These are phyloP conservation scores for Hemitrygon akajei DNA, from an alignment of 2,797 vertebrate species.

Conservation along the genomic window DNA sequence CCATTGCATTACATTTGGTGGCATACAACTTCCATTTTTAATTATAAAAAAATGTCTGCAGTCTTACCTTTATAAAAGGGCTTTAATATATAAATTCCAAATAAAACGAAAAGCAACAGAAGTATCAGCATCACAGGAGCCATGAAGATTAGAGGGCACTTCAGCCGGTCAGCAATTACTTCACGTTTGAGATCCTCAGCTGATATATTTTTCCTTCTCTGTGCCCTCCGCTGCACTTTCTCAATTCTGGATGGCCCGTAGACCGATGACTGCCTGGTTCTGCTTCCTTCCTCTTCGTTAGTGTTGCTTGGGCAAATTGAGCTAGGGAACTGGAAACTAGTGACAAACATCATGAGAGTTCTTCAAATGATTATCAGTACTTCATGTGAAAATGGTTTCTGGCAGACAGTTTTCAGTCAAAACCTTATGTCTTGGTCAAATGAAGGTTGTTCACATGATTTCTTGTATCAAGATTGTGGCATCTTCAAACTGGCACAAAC, in stretches of 20 bases:
- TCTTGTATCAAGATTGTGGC: not conserved
- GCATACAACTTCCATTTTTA: not conserved
- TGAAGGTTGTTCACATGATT: not conserved
- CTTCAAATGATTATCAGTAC: not conserved
- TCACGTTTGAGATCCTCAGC: not conserved
- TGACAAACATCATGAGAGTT: not conserved
- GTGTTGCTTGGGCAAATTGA: not conserved
- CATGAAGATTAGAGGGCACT: not conserved
- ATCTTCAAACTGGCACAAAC: not conserved
- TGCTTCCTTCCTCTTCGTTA: not conserved
- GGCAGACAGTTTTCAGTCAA: not conserved
- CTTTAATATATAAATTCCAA: not conserved
- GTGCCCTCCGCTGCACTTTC: not conserved
- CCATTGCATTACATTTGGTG: not conserved
- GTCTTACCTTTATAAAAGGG: conserved; percentile 24
- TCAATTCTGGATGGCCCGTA: not conserved
- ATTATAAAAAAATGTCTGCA: not conserved
- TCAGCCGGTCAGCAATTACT: not conserved
- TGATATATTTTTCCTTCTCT: conserved; percentile 11
- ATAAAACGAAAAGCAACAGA: not conserved
- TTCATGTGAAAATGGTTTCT: not conserved
- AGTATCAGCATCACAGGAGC: not conserved
- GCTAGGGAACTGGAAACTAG: not conserved
- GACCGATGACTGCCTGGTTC: not conserved
- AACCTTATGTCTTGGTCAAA: not conserved